Percentiles rank a stretch among this genome's conserved stretches.
phyloP scores from a whole-genome alignment of 2,797 vertebrate species.

The Myripristis murdjan region DNA sequence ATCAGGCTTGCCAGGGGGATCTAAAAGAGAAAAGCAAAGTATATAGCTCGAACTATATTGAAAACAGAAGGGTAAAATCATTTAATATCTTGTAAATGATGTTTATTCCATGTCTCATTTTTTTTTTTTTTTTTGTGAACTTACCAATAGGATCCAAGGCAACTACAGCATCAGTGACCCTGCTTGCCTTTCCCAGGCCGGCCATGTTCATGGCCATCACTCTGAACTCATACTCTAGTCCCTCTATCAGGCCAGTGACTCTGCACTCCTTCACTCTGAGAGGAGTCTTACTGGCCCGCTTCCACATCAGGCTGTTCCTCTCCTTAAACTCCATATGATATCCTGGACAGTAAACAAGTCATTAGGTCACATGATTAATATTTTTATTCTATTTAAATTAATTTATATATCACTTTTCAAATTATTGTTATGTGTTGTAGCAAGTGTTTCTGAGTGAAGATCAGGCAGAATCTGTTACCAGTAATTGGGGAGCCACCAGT shows the following conservation, averaged over 20 bases:
- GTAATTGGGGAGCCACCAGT: conserved; percentile 96
- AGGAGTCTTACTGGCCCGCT: conserved; percentile 93
- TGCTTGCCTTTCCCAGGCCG: conserved; percentile 97
- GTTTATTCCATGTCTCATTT: background rate
- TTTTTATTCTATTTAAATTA: no score
- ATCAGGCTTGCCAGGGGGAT: conserved; percentile 98
- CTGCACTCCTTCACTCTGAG: conserved; percentile 96
- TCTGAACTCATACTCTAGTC: conserved; percentile 98
- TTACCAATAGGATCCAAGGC: conserved; percentile 98
- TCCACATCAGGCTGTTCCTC: conserved; percentile 98
- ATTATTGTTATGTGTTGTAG: background rate
- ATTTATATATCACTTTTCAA: no score
- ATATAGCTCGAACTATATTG: background rate
- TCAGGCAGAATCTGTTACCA: conserved; percentile 82
- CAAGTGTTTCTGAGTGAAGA: background rate
- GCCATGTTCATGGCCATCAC: conserved; percentile 98
- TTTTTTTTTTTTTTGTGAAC: conserved; percentile 46
- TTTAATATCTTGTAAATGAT: background rate
- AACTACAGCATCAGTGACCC: conserved; percentile 91
- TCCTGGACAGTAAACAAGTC: conserved; percentile 79
- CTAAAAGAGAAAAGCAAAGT: conserved; percentile 74
- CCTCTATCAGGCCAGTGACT: conserved; percentile 95
- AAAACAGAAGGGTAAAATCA: background rate
- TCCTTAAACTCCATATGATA: conserved; percentile 98
- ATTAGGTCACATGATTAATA: background rate